Base-by-base conservation (phyloP, 1,140 invertebrate genomes). In the Vanessa tameamea region DNA sequence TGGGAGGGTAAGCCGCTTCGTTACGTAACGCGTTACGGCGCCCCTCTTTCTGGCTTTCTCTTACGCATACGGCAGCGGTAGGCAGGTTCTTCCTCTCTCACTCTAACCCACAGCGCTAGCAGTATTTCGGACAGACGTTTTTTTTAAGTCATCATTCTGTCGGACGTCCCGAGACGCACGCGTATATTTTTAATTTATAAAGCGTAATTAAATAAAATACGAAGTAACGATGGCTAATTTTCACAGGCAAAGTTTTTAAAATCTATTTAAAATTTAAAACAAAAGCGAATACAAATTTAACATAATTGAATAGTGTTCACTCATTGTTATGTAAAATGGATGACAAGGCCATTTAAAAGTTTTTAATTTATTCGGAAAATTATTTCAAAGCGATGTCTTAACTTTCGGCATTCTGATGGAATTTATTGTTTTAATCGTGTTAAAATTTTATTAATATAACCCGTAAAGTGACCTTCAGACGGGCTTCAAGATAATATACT, bases 251-350 rank as follows among this genome's bases (percentile, higher is more conserved):
- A 69, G 50, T 69, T 71, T 73, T 69, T 63, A 9, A 53, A 73
- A 79, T 71, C 65, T 64, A 75, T 74, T 76, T 80, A 68, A 75
- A 75, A 75, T 65, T 75, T 59, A 69, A 53, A 74, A 72, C 68
- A 78, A 77, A 68, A 59, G 53, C 43, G 64, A 51, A 26, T 50
- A 65, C 47, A 43, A 43, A 43, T 78, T 78, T 82, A 76, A 82
- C 80, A 79, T 80, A 79, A 77, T 80, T 77, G 82, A 77, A 82
- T 82, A 82, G 80, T 82, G 76, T 76, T 50, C 61, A 55, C 69
- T 78, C 81, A 82, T 87, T 87, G 75, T 83, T 84, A 83, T 84
- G 85, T 85, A 83, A 87, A 86, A 82, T 79, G 76, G 75, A 80
- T 83, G 64, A 81, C 78, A 81, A 77, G 75, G 77, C 77, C 81